phyloP scores from a whole-genome alignment of 2,797 vertebrate genomes.

The Strix occidentalis region DNA sequence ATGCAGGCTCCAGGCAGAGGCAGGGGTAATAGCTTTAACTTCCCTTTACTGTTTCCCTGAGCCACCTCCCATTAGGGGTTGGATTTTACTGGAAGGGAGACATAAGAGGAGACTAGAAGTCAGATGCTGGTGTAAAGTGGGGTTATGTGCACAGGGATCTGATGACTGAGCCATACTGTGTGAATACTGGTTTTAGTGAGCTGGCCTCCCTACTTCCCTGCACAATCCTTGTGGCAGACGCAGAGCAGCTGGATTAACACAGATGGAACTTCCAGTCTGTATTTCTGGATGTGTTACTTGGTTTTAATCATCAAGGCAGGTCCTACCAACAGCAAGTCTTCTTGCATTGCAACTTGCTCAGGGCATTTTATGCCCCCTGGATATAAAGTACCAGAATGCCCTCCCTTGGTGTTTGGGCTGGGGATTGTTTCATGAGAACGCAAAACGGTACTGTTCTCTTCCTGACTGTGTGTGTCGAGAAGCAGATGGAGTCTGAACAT shows the following conservation, averaged over 20 bases:
- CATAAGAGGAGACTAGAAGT: neutral
- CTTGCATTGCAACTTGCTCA: neutral
- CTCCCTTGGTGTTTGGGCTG: neutral
- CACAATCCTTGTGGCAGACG: neutral
- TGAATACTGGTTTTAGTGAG: neutral
- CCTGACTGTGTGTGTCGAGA: rapidly evolving
- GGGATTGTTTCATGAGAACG: neutral
- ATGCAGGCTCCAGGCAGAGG: neutral
- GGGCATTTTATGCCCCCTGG: neutral
- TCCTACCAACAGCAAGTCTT: neutral
- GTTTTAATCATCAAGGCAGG: neutral
- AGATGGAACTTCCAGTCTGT: constrained; percentile 1
- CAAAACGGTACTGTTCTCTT: neutral
- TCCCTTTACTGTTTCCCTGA: neutral
- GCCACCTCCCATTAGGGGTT: neutral
- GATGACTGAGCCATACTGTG: neutral
- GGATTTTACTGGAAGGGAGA: neutral
- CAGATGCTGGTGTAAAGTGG: neutral
- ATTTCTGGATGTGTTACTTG: neutral
- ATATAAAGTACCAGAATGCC: neutral
- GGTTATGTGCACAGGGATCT: neutral
- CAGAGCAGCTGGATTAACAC: neutral
- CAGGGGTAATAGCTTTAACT: neutral
- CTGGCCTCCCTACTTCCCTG: neutral
- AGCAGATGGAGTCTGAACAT: neutral